Evolutionary conservation across 2,113 vertebrate species (phyloP).

Genomic region (Porphyrio hochstetteri): DNA sequence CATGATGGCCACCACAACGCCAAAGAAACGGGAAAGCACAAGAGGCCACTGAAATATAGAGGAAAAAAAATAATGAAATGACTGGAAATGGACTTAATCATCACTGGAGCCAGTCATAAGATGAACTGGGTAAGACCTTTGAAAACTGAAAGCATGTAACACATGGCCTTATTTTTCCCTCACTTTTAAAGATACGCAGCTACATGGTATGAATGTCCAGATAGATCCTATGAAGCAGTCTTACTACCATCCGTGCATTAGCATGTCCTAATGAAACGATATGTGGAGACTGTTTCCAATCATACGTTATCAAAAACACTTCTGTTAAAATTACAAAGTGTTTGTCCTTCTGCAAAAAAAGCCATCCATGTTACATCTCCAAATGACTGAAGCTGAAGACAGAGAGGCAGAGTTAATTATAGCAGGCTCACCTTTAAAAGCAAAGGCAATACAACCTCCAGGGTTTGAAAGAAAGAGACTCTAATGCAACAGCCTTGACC

Average conservation of each 20-base stretch:
- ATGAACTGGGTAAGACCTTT: background rate
- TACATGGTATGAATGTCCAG: background rate
- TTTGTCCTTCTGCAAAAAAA: background rate
- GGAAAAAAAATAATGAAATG: background rate
- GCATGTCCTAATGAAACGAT: background rate
- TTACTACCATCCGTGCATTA: background rate
- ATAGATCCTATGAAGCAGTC: background rate
- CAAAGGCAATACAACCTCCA: background rate
- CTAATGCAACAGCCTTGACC: constrained; percentile 17
- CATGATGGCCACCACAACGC: background rate
- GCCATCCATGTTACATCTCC: background rate
- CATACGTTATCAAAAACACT: background rate
- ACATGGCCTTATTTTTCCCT: background rate
- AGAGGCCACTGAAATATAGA: background rate
- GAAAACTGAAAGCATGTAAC: background rate
- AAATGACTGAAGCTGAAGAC: background rate
- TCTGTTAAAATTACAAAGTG: background rate
- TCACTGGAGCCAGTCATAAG: background rate
- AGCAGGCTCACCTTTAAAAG: background rate
- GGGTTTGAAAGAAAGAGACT: background rate
- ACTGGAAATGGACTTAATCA: background rate
- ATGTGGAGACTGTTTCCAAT: background rate
- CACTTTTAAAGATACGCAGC: background rate
- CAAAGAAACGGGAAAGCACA: background rate
- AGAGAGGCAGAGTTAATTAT: background rate